These are phyloP conservation scores for Empis stercorea DNA, from an alignment of 2,888 invertebrate species.

Conservation along the genomic window DNA sequence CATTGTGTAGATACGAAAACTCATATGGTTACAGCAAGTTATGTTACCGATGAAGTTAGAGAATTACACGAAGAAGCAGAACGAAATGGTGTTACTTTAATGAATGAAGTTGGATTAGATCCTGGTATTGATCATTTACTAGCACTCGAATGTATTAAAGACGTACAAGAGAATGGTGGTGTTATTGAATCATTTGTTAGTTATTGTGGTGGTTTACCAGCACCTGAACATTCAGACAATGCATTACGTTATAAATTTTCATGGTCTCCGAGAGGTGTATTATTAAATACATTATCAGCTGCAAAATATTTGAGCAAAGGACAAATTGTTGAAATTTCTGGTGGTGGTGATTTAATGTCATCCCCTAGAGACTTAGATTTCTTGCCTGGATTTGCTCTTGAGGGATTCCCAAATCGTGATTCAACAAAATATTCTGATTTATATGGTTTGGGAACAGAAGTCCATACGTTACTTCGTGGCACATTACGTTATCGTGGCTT, in stretches of 20 bases:
- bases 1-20: conserved; percentile 74
- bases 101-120: conserved; percentile 96
- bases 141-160: conserved; percentile 93
- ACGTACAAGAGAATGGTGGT: conserved; percentile 78
- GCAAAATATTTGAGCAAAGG: conserved; percentile 79
- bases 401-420: conserved; percentile 95
- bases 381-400: conserved; percentile 89
- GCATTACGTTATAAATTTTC: conserved; percentile 85
- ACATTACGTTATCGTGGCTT: conserved; percentile 89
- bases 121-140: conserved; percentile 98
- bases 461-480: conserved; percentile 82
- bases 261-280: conserved; percentile 91
- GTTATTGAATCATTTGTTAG: conserved; percentile 89
- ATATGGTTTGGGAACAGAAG: conserved; percentile 75
- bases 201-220: conserved; percentile 94
- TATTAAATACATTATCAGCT: conserved; percentile 77
- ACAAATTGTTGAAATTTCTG: conserved; percentile 75
- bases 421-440: conserved; percentile 76
- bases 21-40: conserved; percentile 95
- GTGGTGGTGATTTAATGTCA: conserved; percentile 82
- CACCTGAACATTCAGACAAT: conserved; percentile 91
- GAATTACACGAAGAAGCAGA: conserved; percentile 71
- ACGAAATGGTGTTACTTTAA: conserved; percentile 78
- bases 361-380: conserved; percentile 69
- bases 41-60: conserved; percentile 73